Base-by-base conservation (phyloP, 1,140 invertebrate species). In the Papilio helenus region DNA sequence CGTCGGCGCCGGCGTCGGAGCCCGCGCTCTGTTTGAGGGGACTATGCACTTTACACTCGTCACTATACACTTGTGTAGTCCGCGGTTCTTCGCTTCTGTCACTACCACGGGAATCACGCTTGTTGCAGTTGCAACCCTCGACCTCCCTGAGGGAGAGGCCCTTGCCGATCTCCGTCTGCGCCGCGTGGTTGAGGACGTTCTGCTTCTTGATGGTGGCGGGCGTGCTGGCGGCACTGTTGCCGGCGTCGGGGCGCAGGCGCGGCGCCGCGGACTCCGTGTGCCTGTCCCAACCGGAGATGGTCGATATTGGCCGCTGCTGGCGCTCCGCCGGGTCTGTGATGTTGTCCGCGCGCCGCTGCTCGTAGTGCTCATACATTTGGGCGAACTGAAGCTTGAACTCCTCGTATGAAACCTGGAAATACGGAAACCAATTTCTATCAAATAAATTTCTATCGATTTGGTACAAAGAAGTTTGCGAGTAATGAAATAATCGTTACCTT, bases 291-390 rank as follows among this genome's bases (percentile, higher is more conserved):
- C 98, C 98, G 0, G 98, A 99, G 83, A 99, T 99, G 8, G 98
- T 99, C 89, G 98, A 99, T 76, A 99, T 99, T 39, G 98, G 98
- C 61, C 98, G 96, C 86, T 98, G 98, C 90, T 98, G 98, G 55
- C 98, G 95, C 76, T 99, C 95, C n/a, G 97, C 96, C 0, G 98
- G 98, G 95, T 99, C 98, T 0, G 98, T 98, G 76, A 99, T 98
- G 88, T 99, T 98, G 90, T 99, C 98, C 3, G 98, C 97, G 58
- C 98, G 95, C 82, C 99, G 97, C 79, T 98, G 96, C 87, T 99
- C 98, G 92, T 99, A 99, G 89, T 99, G 98, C 89, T 99, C 98
- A 93, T 99, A 99, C 98, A 99, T 99, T 95, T 99, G 98, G 79
- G 98, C 98, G 93, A 99, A 99, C 89, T 99, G 98, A 20, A 99